Base-by-base conservation (phyloP, 1,140 invertebrate species). In the Dendroctonus valens region DNA sequence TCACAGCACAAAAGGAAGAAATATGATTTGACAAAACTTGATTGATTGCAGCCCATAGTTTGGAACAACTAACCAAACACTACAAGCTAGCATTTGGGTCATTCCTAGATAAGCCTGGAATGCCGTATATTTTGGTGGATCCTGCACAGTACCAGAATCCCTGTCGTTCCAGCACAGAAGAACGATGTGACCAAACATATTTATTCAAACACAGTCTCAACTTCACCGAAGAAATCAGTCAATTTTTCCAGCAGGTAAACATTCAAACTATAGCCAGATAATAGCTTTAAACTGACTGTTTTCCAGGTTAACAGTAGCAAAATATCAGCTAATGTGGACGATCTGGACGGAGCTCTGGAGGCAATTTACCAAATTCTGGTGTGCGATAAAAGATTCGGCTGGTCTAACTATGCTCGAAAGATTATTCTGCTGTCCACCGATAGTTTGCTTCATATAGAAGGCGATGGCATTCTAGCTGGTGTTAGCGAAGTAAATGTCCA, bases 31-130 rank as follows among this genome's bases (percentile, higher is more conserved):
- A 59, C n/a, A 59, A 15, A 48, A 44, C 9, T 9, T 26, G 41
- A 26, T 26, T 26, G 11, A 49, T 44, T 44, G n/a, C 39, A 5
- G 7, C 4, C 1, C 14, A 49, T 5, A 64, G 44, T n/a, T 52
- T 75, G 7, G 49, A 65, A 64, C 65, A 57, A 1, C 51, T 96
- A 48, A 96, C 94, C 0, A 85, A 84, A 70, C 89, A 94, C 74
- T 93, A 92, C 80, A 87, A 87, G 65, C 77, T 90, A 5, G 90
- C 89, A 5, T 91, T 90, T 74, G 90, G 90, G 0, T 73, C 73
- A 3, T 74, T 70, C 40, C 44, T 72, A 12, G 73, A 74, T 40
- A 74, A 74, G 42, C 59, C 65, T 11, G 79, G 86, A 4, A 86
- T 89, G 83, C 89, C 89, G 3, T 91, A 74, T 59, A 71, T 72